phyloP scores from a whole-genome alignment of 2,113 vertebrate species.

The Solea senegalensis region DNA sequence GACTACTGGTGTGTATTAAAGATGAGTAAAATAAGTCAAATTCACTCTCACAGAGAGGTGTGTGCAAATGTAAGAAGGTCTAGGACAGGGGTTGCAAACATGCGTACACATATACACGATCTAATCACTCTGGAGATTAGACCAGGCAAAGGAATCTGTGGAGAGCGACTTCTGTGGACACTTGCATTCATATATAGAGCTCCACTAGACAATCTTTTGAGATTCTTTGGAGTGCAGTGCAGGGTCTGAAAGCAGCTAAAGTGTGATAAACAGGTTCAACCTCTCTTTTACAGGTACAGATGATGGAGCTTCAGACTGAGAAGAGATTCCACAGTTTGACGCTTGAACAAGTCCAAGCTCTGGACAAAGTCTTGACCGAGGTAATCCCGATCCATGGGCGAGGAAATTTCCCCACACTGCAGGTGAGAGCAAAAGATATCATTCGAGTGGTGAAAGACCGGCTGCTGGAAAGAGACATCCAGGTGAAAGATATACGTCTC shows the following conservation, averaged over 20 bases:
- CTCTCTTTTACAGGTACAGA: conserved; percentile 56
- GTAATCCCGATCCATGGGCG: conserved; percentile 93
- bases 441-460: conserved; percentile 90
- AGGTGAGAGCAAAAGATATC: conserved; percentile 93
- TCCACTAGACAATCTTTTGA: too few species aligned
- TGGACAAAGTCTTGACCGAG: conserved; percentile 87
- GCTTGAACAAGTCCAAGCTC: conserved; percentile 75
- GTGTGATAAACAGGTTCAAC: conserved; percentile 27
- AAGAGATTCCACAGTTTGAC: conserved; percentile 89
- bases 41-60: too few species aligned
- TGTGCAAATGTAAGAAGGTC: too few species aligned
- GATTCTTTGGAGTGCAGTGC: too few species aligned
- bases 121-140: too few species aligned
- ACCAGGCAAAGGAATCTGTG: too few species aligned
- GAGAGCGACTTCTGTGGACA: too few species aligned
- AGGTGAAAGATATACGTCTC: conserved; percentile 89
- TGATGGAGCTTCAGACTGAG: conserved; percentile 64
- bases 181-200: too few species aligned
- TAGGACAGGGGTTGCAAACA: too few species aligned
- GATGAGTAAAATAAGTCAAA: too few species aligned
- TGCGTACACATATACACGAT: too few species aligned
- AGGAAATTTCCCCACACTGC: conserved; percentile 95
- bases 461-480: conserved; percentile 87
- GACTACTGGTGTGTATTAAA: too few species aligned
- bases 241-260: not conserved